Conservation (phyloP, 2,113 vertebrate species). For the Odontophorus gujanensis region DNA sequence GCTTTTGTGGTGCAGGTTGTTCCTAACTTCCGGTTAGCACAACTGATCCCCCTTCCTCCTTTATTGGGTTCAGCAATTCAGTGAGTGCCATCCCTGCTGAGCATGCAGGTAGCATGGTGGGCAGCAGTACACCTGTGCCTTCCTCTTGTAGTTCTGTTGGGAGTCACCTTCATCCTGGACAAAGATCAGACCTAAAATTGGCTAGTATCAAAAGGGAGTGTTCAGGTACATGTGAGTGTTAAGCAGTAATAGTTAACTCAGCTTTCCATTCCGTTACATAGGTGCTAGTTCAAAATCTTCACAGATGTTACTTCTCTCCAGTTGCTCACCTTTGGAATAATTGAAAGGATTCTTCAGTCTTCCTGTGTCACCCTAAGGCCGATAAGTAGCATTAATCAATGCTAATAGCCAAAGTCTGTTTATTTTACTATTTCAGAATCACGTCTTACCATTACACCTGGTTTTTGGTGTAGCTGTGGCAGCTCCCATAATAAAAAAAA, state of each 20-base stretch:
- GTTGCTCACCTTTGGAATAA: not conserved
- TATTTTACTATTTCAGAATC: not conserved
- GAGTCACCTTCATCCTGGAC: not conserved
- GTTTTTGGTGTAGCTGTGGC: not conserved
- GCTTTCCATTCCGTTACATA: not conserved
- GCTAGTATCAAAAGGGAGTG: not conserved
- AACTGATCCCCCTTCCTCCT: not conserved
- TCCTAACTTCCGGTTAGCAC: not conserved
- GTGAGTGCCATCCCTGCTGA: not conserved
- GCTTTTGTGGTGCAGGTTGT: not conserved
- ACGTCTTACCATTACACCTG: not conserved
- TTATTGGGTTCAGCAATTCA: not conserved
- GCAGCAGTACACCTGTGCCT: not conserved
- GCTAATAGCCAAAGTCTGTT: rapidly evolving
- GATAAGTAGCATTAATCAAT: not conserved
- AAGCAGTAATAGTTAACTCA: not conserved
- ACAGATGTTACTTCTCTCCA: not conserved
- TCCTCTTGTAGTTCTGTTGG: not conserved
- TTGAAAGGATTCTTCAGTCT: not conserved
- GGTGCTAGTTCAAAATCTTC: not conserved
- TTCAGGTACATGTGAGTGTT: not conserved
- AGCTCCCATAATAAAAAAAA: rapidly evolving
- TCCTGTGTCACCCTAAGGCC: not conserved
- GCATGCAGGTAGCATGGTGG: not conserved
- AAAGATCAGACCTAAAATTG: not conserved